A percentile compares a stretch with the other conserved stretches of the same genome.
phyloP scores from a whole-genome alignment of 2,797 vertebrate genomes.

The Parauchenoglanis ngamensis region DNA sequence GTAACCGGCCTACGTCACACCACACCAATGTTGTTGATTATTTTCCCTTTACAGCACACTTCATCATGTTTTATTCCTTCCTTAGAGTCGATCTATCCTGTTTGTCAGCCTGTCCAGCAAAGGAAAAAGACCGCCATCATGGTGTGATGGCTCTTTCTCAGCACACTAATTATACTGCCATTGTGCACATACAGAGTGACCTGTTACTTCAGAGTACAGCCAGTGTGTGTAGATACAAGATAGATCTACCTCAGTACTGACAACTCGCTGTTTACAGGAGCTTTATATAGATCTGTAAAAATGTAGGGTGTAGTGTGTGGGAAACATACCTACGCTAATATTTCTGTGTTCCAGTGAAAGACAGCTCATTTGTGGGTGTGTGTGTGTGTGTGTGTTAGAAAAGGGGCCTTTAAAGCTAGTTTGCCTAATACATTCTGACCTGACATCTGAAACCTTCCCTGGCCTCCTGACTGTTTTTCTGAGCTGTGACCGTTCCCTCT shows the following conservation, averaged over 20 bases:
- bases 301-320: not conserved
- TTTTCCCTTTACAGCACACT: not conserved
- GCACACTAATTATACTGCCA: too few relatives aligned
- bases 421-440: conserved; percentile 29
- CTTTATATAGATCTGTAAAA: conserved; percentile 2
- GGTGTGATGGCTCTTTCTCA: not conserved
- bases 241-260: not conserved
- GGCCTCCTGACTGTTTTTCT: conserved; percentile 51
- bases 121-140: not conserved
- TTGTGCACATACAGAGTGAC: not conserved
- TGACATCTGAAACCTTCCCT: conserved; percentile 67
- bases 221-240: not conserved
- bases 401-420: conserved; percentile 18
- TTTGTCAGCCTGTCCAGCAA: not conserved
- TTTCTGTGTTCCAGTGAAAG: conserved; percentile 28
- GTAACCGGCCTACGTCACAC: not conserved
- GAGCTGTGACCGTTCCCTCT: conserved; percentile 53
- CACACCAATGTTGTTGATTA: not conserved
- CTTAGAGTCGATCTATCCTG: too few relatives aligned
- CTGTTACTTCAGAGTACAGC: not conserved
- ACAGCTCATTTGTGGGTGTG: not conserved
- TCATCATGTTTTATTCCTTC: not conserved
- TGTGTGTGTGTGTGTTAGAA: conserved; percentile 5
- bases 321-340: not conserved
- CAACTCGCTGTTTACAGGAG: not conserved